phyloP scores from a whole-genome alignment of 2,888 invertebrate genomes.

The Dasypolia templi region DNA sequence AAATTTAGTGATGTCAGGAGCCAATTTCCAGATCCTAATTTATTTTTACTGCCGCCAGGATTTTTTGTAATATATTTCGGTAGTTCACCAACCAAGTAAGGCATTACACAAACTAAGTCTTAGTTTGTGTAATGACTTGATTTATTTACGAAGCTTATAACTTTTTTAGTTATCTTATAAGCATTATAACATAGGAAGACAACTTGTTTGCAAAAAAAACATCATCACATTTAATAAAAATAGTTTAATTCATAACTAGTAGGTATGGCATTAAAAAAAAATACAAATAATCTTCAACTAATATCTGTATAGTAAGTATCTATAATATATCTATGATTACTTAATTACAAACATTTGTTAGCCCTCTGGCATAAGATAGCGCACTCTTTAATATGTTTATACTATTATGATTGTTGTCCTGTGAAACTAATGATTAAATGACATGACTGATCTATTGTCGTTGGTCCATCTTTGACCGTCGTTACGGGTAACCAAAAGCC shows the following conservation, averaged over 20 bases:
- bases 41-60: conserved; percentile 30
- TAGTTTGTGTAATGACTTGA: conserved; percentile 19
- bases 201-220: background rate
- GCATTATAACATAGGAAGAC: background rate
- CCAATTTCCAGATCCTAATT: conserved; percentile 33
- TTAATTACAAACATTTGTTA: too few species aligned
- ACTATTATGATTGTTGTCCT: too few species aligned
- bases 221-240: background rate
- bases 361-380: too few species aligned
- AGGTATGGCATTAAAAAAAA: too few species aligned
- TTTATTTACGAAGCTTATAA: background rate
- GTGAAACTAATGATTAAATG: too few species aligned
- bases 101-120: too few species aligned
- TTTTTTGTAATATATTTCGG: conserved; percentile 25
- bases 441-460: too few species aligned
- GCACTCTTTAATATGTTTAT: too few species aligned
- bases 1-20: conserved; percentile 55
- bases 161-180: background rate
- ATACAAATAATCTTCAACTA: background rate
- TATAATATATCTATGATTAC: too few species aligned
- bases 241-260: background rate
- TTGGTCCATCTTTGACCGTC: too few species aligned
- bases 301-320: background rate
- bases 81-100: too few species aligned
- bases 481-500: too few species aligned